These are phyloP conservation scores for Stenotaenia linearis DNA, from an alignment of 2,888 invertebrate genomes.

Conservation along the genomic window DNA sequence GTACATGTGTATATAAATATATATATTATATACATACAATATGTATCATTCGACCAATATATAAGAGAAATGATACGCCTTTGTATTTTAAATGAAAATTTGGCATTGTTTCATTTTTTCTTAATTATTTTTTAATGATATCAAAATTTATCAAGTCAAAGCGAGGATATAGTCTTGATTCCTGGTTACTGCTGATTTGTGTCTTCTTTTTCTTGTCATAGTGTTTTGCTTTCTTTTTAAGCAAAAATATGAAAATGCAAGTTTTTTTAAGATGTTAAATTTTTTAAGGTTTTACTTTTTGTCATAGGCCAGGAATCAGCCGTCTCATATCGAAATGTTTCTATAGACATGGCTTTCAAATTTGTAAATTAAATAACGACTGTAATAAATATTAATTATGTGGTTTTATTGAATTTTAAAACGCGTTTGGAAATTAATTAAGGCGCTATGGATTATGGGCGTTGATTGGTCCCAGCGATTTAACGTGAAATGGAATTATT, in stretches of 20 bases:
- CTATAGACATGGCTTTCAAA: conserved; percentile 17
- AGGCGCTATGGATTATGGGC: no score
- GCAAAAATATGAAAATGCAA: background rate
- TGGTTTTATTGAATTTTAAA: conserved; percentile 23
- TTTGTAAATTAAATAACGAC: conserved; percentile 19
- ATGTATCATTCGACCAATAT: background rate
- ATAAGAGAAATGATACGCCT: background rate
- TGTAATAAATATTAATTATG: conserved; percentile 3
- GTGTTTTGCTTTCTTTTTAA: background rate
- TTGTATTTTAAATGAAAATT: background rate
- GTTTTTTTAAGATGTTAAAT: background rate
- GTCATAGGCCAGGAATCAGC: background rate
- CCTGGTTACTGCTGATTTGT: background rate
- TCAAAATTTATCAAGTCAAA: background rate
- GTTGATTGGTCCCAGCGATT: no score
- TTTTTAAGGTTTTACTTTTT: background rate
- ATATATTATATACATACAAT: background rate
- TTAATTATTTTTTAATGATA: background rate
- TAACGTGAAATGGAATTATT: no score
- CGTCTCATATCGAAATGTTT: conserved; percentile 22
- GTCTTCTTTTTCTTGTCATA: background rate
- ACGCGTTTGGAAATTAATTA: no score
- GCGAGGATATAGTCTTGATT: background rate
- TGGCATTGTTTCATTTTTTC: background rate
- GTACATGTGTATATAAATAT: background rate